These are phyloP conservation scores for Drosophila mayaguana DNA, from an alignment of 2,888 invertebrate species.

Conservation along the genomic window DNA sequence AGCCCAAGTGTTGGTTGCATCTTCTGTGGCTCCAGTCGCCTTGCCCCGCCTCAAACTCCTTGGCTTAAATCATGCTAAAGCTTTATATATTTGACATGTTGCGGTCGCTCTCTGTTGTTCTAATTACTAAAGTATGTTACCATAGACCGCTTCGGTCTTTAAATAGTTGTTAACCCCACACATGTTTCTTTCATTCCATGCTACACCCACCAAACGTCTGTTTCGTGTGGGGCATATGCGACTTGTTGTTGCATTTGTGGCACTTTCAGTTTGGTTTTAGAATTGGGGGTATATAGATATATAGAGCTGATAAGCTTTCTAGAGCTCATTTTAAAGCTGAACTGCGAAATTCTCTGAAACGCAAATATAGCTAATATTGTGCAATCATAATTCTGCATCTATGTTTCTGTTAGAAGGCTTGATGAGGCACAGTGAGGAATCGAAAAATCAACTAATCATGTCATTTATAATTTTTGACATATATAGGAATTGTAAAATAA, in stretches of 20 bases:
- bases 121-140: constrained; percentile 47
- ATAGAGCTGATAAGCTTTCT: no score
- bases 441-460: no score
- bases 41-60: background rate
- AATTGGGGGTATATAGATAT: no score
- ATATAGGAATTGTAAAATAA: no score
- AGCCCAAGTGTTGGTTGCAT: constrained; percentile 50
- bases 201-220: constrained; percentile 42
- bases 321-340: no score
- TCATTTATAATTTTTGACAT: no score
- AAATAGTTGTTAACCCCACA: constrained; percentile 49
- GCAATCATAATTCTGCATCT: no score
- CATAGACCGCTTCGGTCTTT: constrained; percentile 23
- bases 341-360: no score
- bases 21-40: constrained; percentile 32
- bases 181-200: constrained; percentile 28
- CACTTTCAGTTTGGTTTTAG: background rate
- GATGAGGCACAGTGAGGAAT: no score
- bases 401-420: no score
- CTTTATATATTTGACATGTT: constrained; percentile 56
- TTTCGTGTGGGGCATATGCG: constrained; percentile 12
- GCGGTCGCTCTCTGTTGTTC: constrained; percentile 42
- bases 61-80: constrained; percentile 49
- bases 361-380: no score
- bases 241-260: background rate